Evolutionary conservation across 2,888 invertebrate genomes (phyloP), one percentile per base, ranked within the genome.

Genomic region (Tanytarsus gracilentus): DNA sequence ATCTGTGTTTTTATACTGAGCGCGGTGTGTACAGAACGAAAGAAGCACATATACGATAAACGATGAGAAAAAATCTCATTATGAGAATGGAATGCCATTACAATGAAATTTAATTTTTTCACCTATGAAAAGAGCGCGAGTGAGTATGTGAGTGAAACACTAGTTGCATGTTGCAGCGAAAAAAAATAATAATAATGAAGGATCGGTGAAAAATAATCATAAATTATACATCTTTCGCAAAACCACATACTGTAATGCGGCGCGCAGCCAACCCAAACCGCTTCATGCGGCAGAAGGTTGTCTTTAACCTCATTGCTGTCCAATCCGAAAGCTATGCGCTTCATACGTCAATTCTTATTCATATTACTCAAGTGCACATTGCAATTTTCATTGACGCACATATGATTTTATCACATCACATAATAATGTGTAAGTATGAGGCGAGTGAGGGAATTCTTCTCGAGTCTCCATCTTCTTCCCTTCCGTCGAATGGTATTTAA

Each of bases 171-270:
- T 53, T 53, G 36, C 53, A 53, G 5, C 14, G 29, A 18, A 40
- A 40, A 14, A 40, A 40, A 14, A 40, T 14, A 44, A 44, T 44
- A 51, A 30, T 53, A 53, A 53, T 53, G 53, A 53, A 53, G 53
- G 53, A 53, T 53, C 33, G 53, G 52, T 52, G 52, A 53, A 53
- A 53, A 53, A 53, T 53, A 53, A 53, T 53, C 53, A 53, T 53
- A 53, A 53, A 53, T 53, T 53, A 53, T 53, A 53, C 33, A 53
- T 53, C 53, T 53, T 53, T 25, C 16, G n/a, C 14, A 14, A 36
- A n/a, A 36, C 36, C 36, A 36, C 36, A 36, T 36, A 36, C 21
- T 53, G 51, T 30, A 53, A 18, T 16, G 33, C n/a, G 49, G n/a
- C n/a, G 18, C n/a, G 16, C 53, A 53, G 25, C 53, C 53, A 53